phyloP scores from a whole-genome alignment of 35 echinoderm and acorn worm genomes.

The Patiria miniata region DNA sequence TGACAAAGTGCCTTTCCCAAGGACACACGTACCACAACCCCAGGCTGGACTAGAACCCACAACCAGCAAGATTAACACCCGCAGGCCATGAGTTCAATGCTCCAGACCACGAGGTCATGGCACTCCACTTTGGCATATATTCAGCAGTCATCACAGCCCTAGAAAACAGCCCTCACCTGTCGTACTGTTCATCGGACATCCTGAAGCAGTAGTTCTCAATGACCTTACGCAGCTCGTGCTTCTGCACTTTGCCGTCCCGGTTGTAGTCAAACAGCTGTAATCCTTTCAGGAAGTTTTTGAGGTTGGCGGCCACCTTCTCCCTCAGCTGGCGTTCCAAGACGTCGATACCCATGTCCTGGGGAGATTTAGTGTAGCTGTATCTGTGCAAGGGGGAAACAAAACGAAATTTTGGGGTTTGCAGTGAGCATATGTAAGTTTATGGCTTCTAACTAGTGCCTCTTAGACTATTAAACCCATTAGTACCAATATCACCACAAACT shows the following conservation, averaged over 20 bases:
- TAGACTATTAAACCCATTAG: no score
- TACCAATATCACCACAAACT: no score
- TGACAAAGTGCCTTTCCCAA: no score
- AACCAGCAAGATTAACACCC: no score
- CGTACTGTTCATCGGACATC: slow-evolving; percentile 96
- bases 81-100: no score
- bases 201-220: slow-evolving; percentile 96
- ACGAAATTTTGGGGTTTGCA: not conserved
- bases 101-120: no score
- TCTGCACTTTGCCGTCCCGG: slow-evolving; percentile 88
- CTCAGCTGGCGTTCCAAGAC: slow-evolving; percentile 84
- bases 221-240: slow-evolving; percentile 95
- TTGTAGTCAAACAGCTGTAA: slow-evolving; percentile 95
- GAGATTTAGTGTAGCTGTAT: slow-evolving; percentile 96
- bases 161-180: slow-evolving; percentile 59
- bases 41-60: no score
- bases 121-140: no score
- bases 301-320: slow-evolving; percentile 57
- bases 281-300: slow-evolving; percentile 88
- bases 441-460: no score
- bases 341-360: slow-evolving; percentile 95
- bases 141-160: no score
- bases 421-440: no score
- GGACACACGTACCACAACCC: no score
- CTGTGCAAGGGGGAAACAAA: slow-evolving; percentile 27